Conservation (phyloP, 1,140 invertebrate genomes). For the Achroia grisella region DNA sequence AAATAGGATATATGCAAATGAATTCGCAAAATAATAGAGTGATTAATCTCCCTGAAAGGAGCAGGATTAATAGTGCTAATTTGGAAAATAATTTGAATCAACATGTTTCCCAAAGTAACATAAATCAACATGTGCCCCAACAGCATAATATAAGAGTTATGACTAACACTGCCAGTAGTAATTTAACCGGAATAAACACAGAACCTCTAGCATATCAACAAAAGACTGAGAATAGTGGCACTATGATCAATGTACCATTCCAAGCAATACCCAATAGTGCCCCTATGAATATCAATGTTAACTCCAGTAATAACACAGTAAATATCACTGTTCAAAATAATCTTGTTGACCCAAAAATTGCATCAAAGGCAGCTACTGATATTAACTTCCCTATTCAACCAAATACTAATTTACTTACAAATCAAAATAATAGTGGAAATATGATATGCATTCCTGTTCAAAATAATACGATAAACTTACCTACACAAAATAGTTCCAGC, state of each 20-base stretch:
- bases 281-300: constrained; percentile 68
- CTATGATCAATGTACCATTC: constrained; percentile 67
- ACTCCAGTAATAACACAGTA: constrained; percentile 67
- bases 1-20: constrained; percentile 69
- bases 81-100: constrained; percentile 51
- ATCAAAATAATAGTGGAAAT: constrained; percentile 48
- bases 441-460: constrained; percentile 62
- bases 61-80: constrained; percentile 47
- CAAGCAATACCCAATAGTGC: constrained; percentile 67
- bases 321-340: constrained; percentile 69
- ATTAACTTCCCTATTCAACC: constrained; percentile 60
- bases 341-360: constrained; percentile 64
- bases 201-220: constrained; percentile 57
- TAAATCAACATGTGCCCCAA: constrained; percentile 58
- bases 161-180: constrained; percentile 52
- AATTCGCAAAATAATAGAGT: constrained; percentile 62
- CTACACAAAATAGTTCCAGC: constrained; percentile 68
- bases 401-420: constrained; percentile 48
- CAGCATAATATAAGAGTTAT: constrained; percentile 66
- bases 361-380: constrained; percentile 56
- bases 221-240: constrained; percentile 49
- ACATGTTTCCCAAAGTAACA: constrained; percentile 56
- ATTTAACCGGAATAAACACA: constrained; percentile 37
- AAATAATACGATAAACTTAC: constrained; percentile 63
- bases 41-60: constrained; percentile 65